Evolutionary conservation across 2,888 invertebrate genomes (phyloP).

Genomic region (Venusia cambrica): DNA sequence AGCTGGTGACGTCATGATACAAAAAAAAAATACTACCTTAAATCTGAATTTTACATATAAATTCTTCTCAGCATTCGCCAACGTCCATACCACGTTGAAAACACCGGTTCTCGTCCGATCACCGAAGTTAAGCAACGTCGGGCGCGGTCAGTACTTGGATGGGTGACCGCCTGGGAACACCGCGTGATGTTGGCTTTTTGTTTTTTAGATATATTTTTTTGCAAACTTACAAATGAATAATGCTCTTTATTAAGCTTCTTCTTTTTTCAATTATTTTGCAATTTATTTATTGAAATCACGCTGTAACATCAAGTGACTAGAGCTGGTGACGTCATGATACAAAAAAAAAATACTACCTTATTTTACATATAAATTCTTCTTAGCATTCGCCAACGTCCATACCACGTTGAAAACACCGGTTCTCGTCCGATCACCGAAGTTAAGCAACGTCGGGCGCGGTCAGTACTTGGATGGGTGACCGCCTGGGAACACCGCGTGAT

Average conservation of each 20-base stretch:
- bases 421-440: constrained; percentile 74
- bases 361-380: no score
- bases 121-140: constrained; percentile 72
- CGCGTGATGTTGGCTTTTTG: constrained; percentile 52
- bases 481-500: constrained; percentile 56
- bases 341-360: no score
- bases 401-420: constrained; percentile 42
- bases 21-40: no score
- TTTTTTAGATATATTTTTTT: background rate
- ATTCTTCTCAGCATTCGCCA: no score
- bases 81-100: constrained; percentile 33
- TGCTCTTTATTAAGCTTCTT: no score
- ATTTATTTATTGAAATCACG: no score
- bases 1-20: no score
- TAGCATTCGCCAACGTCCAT: constrained; percentile 22
- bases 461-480: constrained; percentile 63
- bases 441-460: constrained; percentile 71
- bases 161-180: constrained; percentile 63
- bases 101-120: constrained; percentile 68
- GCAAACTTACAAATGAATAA: no score
- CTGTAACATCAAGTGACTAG: no score
- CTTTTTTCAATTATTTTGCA: no score
- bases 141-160: constrained; percentile 63
- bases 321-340: no score
- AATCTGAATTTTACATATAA: no score